Percentiles rank a stretch among this genome's conserved stretches.
Evolutionary conservation across 37 sponge, comb jelly and placozoan genomes (phyloP).

Genomic region (Halichondria panicea): DNA sequence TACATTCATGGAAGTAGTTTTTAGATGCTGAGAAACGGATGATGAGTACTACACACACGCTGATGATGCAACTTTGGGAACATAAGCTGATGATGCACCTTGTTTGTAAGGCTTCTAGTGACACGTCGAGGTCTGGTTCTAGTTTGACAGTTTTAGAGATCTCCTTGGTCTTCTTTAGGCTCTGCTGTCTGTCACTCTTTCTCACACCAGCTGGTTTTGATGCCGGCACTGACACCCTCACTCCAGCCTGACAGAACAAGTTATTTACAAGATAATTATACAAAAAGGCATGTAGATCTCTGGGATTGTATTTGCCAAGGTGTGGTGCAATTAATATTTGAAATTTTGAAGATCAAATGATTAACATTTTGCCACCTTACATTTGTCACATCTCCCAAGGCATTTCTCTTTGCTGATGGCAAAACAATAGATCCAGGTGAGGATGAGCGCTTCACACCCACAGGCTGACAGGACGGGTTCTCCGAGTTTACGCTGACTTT

Average conservation of each 20-base stretch:
- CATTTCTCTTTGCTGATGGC: conserved; percentile 63
- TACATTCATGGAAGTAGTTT: neutral
- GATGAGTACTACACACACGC: neutral
- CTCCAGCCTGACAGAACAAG: neutral
- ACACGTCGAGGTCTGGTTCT: conserved; percentile 2
- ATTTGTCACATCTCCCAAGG: conserved; percentile 72
- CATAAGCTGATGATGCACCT: neutral
- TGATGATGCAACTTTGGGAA: neutral
- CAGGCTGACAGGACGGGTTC: conserved; percentile 3
- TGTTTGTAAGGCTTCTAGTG: conserved; percentile 12
- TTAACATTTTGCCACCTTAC: neutral
- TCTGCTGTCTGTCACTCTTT: neutral
- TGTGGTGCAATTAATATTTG: neutral
- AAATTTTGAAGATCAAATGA: neutral
- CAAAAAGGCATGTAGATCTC: neutral
- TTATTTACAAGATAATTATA: neutral
- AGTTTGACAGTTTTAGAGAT: too few relatives aligned
- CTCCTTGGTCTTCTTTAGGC: neutral
- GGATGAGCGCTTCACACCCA: conserved; percentile 24
- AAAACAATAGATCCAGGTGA: conserved; percentile 10
- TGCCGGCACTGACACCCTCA: neutral
- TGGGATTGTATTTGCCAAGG: neutral
- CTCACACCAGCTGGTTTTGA: neutral
- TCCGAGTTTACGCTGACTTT: neutral
- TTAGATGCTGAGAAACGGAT: neutral